Evolutionary conservation across 2,113 vertebrate genomes (phyloP).

Genomic region (Larimichthys polyactis): DNA sequence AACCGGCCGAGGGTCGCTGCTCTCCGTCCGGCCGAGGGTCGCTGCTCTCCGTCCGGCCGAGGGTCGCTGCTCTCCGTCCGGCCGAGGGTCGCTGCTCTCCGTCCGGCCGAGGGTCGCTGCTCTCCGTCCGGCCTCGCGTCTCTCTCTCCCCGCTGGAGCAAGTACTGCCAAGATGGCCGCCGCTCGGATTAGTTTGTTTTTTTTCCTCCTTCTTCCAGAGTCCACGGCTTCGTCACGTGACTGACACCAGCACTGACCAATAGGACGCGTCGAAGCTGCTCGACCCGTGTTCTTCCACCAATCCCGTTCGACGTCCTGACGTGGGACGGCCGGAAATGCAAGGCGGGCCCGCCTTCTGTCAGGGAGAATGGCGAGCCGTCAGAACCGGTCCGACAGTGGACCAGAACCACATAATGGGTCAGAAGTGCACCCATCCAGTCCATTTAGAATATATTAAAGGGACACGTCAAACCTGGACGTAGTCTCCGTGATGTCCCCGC

Average conservation of each 20-base stretch:
- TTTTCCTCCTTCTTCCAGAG: slow-evolving; percentile 31
- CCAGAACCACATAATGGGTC: too few relatives aligned
- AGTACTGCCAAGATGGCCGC: slow-evolving; percentile 86
- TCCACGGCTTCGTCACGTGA: slow-evolving; percentile 4
- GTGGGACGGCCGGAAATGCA: not conserved
- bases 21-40: not conserved
- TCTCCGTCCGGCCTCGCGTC: not conserved
- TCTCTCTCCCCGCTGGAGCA: slow-evolving; percentile 73
- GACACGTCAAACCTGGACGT: too few relatives aligned
- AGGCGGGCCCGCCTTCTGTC: too few relatives aligned
- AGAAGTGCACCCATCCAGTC: too few relatives aligned
- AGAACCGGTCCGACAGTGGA: too few relatives aligned
- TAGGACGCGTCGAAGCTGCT: slow-evolving; percentile 21
- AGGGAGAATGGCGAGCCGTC: too few relatives aligned
- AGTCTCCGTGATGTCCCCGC: too few relatives aligned
- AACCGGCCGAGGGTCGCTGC: not conserved
- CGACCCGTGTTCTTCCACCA: slow-evolving; percentile 29
- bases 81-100: not conserved
- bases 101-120: not conserved
- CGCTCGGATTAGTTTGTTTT: slow-evolving; percentile 71
- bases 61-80: not conserved
- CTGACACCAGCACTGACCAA: slow-evolving; percentile 55
- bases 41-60: not conserved
- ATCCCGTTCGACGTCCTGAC: slow-evolving; percentile 17
- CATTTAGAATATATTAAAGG: too few relatives aligned